These are phyloP conservation scores for Rhinoraja longicauda DNA, from an alignment of 2,797 vertebrate genomes.

Conservation along the genomic window DNA sequence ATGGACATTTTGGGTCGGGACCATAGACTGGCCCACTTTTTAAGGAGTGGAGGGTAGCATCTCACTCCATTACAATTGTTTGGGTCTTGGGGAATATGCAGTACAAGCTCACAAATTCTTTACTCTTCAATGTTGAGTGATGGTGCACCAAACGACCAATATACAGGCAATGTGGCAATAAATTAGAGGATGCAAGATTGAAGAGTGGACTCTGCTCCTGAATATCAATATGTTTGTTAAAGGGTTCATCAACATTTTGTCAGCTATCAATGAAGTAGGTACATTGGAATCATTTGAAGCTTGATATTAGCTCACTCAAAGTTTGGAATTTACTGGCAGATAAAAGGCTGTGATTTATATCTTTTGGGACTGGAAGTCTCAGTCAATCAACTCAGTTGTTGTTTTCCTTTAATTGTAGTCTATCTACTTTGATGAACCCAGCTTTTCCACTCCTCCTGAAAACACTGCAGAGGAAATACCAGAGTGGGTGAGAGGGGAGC, in stretches of 20 bases:
- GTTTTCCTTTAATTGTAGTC: slow-evolving; percentile 59
- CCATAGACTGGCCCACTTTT: not conserved
- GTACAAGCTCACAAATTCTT: not conserved
- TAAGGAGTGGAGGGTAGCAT: not conserved
- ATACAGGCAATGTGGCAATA: not conserved
- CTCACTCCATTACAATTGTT: not conserved
- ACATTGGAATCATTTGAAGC: not conserved
- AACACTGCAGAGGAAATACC: slow-evolving; percentile 55
- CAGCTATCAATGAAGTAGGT: not conserved
- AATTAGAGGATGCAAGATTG: not conserved
- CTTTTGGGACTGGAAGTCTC: not conserved
- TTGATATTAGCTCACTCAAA: not conserved
- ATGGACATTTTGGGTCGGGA: too few species aligned
- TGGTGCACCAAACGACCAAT: not conserved
- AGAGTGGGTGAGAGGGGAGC: slow-evolving; percentile 74
- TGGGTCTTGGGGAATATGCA: not conserved
- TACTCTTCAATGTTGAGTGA: not conserved
- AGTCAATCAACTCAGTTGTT: not conserved
- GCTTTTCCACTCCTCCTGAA: slow-evolving; percentile 47
- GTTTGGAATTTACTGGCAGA: not conserved
- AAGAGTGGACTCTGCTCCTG: not conserved
- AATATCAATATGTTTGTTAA: not conserved
- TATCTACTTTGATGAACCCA: slow-evolving; percentile 81
- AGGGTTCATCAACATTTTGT: not conserved
- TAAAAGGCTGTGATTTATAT: not conserved